phyloP scores from a whole-genome alignment of 1,140 invertebrate species.

The Frieseomelitta varia region DNA sequence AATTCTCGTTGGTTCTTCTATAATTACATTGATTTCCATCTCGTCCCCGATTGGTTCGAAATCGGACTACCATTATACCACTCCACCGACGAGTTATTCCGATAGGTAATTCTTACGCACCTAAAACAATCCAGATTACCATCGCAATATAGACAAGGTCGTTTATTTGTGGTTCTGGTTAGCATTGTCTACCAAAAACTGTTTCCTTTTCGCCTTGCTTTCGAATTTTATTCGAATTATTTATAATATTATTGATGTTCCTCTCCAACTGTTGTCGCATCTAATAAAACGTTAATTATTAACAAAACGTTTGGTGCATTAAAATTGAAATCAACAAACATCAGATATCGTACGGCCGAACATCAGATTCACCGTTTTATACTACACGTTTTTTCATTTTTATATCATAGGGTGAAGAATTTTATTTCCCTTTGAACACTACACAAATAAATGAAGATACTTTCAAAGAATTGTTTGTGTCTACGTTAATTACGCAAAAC shows the following conservation, averaged over 20 bases:
- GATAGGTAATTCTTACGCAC: conserved; percentile 45
- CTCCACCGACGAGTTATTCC: conserved; percentile 11
- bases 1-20: conserved; percentile 53
- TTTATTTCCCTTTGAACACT: no score
- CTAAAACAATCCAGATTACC: conserved; percentile 47
- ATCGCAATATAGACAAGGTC: neutral
- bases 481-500: neutral
- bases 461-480: neutral
- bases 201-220: neutral
- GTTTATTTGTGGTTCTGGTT: neutral
- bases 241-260: no score
- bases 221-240: neutral
- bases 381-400: no score
- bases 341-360: no score
- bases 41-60: conserved; percentile 52
- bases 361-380: no score
- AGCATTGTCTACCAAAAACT: neutral
- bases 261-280: neutral
- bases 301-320: no score
- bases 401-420: no score
- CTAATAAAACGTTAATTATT: neutral
- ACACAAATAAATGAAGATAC: no score
- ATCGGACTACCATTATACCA: conserved; percentile 43
- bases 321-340: no score
- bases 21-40: conserved; percentile 67